phyloP scores from a whole-genome alignment of 2,113 vertebrate species.

The Lucifuga dentata region DNA sequence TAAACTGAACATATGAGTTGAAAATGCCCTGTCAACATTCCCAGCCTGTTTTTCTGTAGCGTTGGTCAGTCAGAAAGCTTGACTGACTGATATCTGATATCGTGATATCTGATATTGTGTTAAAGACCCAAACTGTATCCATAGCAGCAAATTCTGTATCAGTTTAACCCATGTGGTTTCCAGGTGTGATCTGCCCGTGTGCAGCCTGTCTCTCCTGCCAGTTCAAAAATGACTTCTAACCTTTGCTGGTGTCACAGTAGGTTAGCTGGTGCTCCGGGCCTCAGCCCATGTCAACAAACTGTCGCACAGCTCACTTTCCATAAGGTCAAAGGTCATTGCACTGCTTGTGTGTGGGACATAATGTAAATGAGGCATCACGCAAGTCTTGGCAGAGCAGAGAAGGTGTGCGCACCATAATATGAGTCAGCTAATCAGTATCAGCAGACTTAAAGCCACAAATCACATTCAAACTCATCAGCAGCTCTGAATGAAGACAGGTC shows the following conservation, averaged over 20 bases:
- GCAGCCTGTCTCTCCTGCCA: neutral
- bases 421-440: conserved; percentile 32
- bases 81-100: no score
- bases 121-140: no score
- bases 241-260: conserved; percentile 39
- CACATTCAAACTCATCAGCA: no score
- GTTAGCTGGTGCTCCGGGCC: conserved; percentile 16
- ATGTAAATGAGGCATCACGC: conserved; percentile 42
- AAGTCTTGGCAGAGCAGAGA: neutral
- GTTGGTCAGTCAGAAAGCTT: neutral
- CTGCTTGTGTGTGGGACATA: conserved; percentile 35
- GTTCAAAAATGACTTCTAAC: conserved; percentile 28
- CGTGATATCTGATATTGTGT: neutral
- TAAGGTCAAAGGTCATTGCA: conserved; percentile 39
- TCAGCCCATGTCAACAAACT: conserved; percentile 45
- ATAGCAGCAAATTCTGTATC: neutral
- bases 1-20: no score
- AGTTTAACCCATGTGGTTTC: neutral
- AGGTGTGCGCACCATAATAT: conserved; percentile 5
- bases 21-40: no score
- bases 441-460: conserved; percentile 3
- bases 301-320: conserved; percentile 25
- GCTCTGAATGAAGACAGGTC: no score
- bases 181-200: conserved; percentile 2
- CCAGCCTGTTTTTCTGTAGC: no score